Conservation (phyloP, 1,140 invertebrate genomes). For the Nebria ingens region DNA sequence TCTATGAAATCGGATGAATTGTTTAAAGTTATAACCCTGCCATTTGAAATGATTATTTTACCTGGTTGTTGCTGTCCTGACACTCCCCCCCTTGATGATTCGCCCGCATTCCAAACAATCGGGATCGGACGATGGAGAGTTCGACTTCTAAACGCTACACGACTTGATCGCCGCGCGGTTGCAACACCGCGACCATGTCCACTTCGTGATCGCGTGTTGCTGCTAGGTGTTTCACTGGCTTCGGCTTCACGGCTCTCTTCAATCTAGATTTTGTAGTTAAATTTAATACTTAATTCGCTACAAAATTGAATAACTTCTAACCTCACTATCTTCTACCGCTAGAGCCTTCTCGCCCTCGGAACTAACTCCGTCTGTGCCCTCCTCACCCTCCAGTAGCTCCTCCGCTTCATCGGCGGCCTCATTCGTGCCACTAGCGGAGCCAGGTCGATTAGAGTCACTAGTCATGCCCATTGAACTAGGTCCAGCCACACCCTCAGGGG, state of each 20-base stretch:
- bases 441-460: background rate
- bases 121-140: conserved; percentile 19
- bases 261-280: conserved; percentile 24
- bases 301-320: conserved; percentile 20
- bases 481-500: background rate
- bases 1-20: too few species aligned
- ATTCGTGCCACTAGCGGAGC: background rate
- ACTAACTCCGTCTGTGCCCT: conserved; percentile 38
- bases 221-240: conserved; percentile 48
- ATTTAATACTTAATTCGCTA: conserved; percentile 17
- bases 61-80: background rate
- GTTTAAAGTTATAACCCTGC: too few species aligned
- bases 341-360: conserved; percentile 49
- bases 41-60: background rate
- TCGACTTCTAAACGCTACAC: conserved; percentile 10
- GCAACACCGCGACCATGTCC: conserved; percentile 14
- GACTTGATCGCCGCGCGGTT: conserved; percentile 17
- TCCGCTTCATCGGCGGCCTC: background rate
- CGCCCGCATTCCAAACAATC: conserved; percentile 21
- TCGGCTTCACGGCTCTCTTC: conserved; percentile 61
- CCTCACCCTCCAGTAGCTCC: conserved; percentile 27
- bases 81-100: conserved; percentile 15
- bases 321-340: conserved; percentile 38
- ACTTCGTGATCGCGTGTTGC: conserved; percentile 29
- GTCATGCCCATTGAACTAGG: conserved; percentile 2